These are phyloP conservation scores for Engraulis encrasicolus DNA, from an alignment of 2,113 vertebrate species.

Conservation along the genomic window DNA sequence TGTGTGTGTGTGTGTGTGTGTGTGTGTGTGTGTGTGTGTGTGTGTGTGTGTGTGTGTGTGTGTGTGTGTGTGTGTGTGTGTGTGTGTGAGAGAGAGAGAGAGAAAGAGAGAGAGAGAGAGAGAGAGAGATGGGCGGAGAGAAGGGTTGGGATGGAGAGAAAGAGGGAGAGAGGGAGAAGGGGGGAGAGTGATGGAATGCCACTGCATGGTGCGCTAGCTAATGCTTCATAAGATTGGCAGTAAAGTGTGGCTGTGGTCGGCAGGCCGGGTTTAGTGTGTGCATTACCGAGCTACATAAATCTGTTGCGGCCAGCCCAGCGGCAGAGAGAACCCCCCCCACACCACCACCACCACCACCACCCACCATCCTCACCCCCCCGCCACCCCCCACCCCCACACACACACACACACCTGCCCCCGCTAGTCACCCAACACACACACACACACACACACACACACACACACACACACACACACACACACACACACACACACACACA, in stretches of 20 bases:
- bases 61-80: too few relatives aligned
- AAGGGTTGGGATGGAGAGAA: neutral
- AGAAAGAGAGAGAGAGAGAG: constrained; percentile 32
- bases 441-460: neutral
- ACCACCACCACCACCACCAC: neutral
- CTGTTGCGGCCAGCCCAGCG: constrained; percentile 59
- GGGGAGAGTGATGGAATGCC: constrained; percentile 60
- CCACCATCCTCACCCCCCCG: neutral
- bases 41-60: too few relatives aligned
- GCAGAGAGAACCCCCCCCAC: neutral
- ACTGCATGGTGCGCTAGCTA: constrained; percentile 65
- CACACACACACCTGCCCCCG: too few relatives aligned
- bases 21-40: too few relatives aligned
- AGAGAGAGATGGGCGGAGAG: constrained; percentile 46
- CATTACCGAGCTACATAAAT: constrained; percentile 77
- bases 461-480: neutral
- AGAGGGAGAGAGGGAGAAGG: constrained; percentile 35
- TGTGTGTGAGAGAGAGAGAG: neutral
- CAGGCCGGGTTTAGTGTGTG: constrained; percentile 67
- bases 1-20: too few relatives aligned
- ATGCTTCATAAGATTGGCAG: constrained; percentile 69
- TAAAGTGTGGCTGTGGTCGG: constrained; percentile 64
- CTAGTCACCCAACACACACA: too few relatives aligned
- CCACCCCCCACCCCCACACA: constrained; percentile 48
- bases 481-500: too few relatives aligned